Evolutionary conservation across 2,888 invertebrate species (phyloP), one percentile per base, ranked within the genome.

Genomic region (Tetragnatha montana): DNA sequence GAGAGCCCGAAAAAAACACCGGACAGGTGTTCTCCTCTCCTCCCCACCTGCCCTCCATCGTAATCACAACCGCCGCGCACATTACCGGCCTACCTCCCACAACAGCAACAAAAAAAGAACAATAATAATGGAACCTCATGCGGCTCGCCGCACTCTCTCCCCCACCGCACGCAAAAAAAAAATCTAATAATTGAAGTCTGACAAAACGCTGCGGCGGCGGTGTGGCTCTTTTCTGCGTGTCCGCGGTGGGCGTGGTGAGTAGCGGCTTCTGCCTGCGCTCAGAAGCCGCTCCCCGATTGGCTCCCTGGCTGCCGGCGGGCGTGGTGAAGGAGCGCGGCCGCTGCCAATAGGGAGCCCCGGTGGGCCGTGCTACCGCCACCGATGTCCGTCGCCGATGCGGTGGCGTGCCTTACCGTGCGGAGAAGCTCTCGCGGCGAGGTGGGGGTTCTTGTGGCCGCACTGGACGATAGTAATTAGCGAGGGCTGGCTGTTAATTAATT

Each of bases 331-430:
- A 89, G 85, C 89, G 51, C n/a, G 14, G 50, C 75, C 81, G 81
- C 85, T 89, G 75, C 89, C 89, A 89, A 89, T 89, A 89, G 81
- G 89, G 51, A 89, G 89, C 89, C 81, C 60, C 68, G 89, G 85
- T 89, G 89, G 89, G 89, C 89, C 78, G 85, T 70, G 85, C 60
- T 60, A 60, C 60, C 60, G 60, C 35, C 35, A 35, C 35, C 35
- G 35, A 35, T 21, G 81, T 71, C 82, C 88, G 84, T 81, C 88
- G 51, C 80, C 88, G 80, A 75, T 47, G 70, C 79, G 89, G 50
- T 68, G 19, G 81, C 85, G 85, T 81, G 81, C 81, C 75, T 81
- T 84, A 70, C 47, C 47, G 81, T 50, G 85, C 70, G 35, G 70
- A 35, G 35, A 35, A 35, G 35, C 35, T 35, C 35, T 35, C 35